Evolutionary conservation across 2,113 vertebrate genomes (phyloP).

Genomic region (Psilopsiagon aurifrons): DNA sequence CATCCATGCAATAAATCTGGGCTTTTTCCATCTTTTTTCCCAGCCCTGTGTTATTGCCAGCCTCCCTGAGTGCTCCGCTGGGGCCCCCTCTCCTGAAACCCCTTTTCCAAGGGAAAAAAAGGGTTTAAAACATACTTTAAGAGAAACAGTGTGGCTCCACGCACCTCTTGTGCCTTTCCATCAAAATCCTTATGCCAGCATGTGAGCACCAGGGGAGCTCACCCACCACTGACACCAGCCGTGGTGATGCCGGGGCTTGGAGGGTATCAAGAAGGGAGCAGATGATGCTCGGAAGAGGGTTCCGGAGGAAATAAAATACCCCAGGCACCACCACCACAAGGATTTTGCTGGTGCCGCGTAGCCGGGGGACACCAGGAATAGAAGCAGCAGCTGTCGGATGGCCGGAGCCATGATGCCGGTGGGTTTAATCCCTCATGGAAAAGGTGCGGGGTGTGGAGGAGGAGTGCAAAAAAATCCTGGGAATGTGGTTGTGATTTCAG

Average conservation of each 20-base stretch:
- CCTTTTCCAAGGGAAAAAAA: background rate
- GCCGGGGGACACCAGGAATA: background rate
- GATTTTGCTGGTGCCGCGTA: accelerated
- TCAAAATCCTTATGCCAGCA: background rate
- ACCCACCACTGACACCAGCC: background rate
- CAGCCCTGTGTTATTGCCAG: background rate
- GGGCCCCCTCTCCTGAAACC: background rate
- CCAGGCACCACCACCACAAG: accelerated
- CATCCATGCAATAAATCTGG: background rate
- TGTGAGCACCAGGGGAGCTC: background rate
- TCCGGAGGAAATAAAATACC: background rate
- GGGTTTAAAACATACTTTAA: background rate
- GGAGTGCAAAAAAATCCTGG: background rate
- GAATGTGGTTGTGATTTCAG: background rate
- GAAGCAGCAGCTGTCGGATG: background rate
- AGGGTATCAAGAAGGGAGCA: background rate
- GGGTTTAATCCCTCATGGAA: background rate
- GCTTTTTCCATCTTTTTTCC: background rate
- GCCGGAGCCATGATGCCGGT: background rate
- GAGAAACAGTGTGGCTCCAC: background rate
- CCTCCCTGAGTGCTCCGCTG: background rate
- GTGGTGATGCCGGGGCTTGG: accelerated
- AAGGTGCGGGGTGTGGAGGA: background rate
- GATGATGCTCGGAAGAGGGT: background rate
- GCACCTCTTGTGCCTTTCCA: background rate